A percentile compares a stretch with the other conserved stretches of the same genome.
phyloP scores from a whole-genome alignment of 2,797 vertebrate species.

The Taeniopygia guttata region DNA sequence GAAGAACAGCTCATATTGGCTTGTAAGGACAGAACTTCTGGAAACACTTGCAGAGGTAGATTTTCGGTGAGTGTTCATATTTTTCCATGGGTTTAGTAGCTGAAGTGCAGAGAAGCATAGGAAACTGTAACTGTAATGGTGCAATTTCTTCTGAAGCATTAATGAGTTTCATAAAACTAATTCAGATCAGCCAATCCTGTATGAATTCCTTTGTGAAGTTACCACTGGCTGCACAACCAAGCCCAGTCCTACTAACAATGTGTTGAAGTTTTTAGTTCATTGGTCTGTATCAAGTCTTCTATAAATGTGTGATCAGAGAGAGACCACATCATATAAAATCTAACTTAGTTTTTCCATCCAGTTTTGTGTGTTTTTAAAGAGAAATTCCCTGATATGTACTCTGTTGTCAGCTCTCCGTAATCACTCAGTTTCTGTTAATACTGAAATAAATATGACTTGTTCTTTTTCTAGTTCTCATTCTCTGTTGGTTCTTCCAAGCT shows the following conservation, averaged over 20 bases:
- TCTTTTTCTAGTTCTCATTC: not conserved
- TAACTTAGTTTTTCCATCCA: not conserved
- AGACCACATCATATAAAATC: not conserved
- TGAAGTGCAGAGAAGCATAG: not conserved
- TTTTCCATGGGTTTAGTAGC: not conserved
- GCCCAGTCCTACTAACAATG: not conserved
- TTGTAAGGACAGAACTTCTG: slow-evolving; percentile 93
- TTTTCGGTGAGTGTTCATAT: slow-evolving; percentile 81
- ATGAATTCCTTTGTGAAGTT: not conserved
- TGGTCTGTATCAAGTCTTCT: not conserved
- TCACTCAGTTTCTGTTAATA: not conserved
- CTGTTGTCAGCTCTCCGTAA: not conserved
- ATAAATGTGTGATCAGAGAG: not conserved
- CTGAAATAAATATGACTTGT: not conserved
- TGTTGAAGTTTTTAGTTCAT: not conserved
- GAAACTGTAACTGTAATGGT: not conserved
- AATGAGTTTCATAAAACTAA: not conserved
- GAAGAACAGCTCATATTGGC: slow-evolving; percentile 92
- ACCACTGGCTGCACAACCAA: not conserved
- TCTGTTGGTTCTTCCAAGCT: not conserved
- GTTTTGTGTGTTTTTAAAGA: not conserved
- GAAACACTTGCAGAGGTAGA: slow-evolving; percentile 94
- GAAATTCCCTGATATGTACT: not conserved
- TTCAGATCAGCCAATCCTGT: not conserved
- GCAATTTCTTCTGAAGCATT: not conserved